A percentile compares a stretch with the other conserved stretches of the same genome.
These are phyloP conservation scores for Drosophila kepulauana DNA, from an alignment of 1,140 invertebrate genomes.

Conservation along the genomic window DNA sequence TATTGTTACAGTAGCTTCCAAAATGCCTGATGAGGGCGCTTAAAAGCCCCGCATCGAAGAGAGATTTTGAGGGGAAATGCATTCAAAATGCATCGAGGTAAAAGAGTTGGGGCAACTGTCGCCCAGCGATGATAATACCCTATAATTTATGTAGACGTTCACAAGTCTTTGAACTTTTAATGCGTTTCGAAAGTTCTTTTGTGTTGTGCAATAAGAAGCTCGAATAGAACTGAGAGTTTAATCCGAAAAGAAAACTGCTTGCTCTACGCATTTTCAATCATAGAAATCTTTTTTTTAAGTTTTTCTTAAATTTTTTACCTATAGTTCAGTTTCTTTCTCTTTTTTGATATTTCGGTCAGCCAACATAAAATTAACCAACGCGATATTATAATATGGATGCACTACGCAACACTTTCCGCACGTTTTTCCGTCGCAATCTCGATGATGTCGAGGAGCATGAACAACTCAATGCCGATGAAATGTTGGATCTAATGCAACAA, in stretches of 20 bases:
- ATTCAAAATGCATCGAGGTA: slow-evolving; percentile 1
- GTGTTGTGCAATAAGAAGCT: slow-evolving; percentile 9
- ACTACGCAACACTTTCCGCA: slow-evolving; percentile 13
- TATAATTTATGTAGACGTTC: slow-evolving; percentile 61
- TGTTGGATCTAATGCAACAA: slow-evolving; percentile 24
- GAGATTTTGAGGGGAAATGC: slow-evolving; percentile 4
- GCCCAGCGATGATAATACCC: slow-evolving; percentile 31
- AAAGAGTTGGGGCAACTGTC: slow-evolving; percentile 3
- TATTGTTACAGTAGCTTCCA: slow-evolving; percentile 36
- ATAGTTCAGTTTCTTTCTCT: neutral
- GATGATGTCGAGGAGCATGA: neutral
- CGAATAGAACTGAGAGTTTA: slow-evolving; percentile 3
- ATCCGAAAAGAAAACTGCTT: neutral
- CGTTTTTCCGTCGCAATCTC: neutral
- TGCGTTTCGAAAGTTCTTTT: slow-evolving; percentile 61
- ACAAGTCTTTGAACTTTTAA: slow-evolving; percentile 55
- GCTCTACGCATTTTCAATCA: slow-evolving; percentile 1
- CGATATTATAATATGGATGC: slow-evolving; percentile 18
- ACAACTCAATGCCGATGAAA: slow-evolving; percentile 4
- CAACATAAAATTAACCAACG: neutral
- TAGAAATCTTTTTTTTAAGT: neutral
- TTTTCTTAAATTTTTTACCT: neutral
- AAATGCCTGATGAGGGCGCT: slow-evolving; percentile 35
- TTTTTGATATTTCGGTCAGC: slow-evolving; percentile 10
- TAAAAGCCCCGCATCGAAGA: slow-evolving; percentile 40